A percentile compares a stretch with the other conserved stretches of the same genome.
phyloP scores from a whole-genome alignment of 2,797 vertebrate genomes.

The Lepus oiostolus region DNA sequence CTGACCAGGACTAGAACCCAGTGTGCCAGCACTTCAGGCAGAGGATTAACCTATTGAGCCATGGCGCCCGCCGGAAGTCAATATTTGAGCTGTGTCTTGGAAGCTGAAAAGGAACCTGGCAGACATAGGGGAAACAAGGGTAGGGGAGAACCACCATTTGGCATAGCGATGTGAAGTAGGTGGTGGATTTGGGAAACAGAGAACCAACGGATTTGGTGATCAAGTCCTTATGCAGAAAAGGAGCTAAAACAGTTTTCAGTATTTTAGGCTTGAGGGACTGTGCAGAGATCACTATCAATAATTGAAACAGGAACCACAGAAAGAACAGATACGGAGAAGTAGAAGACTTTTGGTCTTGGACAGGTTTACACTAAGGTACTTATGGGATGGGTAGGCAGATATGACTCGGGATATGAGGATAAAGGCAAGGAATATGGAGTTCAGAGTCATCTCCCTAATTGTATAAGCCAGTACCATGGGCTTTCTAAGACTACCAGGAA shows the following conservation, averaged over 20 bases:
- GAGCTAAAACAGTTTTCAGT: constrained; percentile 3
- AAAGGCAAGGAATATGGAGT: constrained; percentile 34
- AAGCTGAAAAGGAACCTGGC: constrained; percentile 37
- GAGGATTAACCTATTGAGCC: no score
- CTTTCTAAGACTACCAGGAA: constrained; percentile 17
- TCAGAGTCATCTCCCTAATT: neutral
- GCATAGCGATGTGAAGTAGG: neutral
- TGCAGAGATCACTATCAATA: neutral
- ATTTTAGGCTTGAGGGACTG: constrained; percentile 1
- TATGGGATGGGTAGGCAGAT: neutral
- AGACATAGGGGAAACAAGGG: constrained; percentile 8
- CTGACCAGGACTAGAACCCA: no score
- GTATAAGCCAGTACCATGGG: neutral
- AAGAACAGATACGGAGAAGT: constrained; percentile 36
- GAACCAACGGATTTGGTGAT: constrained; percentile 63
- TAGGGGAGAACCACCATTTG: neutral
- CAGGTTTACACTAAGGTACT: neutral
- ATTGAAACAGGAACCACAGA: neutral
- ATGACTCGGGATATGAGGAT: neutral
- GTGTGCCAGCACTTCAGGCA: no score
- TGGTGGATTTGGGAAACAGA: constrained; percentile 21
- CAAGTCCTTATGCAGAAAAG: constrained; percentile 6
- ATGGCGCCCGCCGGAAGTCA: no score
- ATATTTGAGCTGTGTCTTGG: neutral
- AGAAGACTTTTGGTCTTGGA: constrained; percentile 19